Evolutionary conservation across 2,888 invertebrate genomes (phyloP), one percentile per base, ranked within the genome.

Genomic region (Hedya salicella): DNA sequence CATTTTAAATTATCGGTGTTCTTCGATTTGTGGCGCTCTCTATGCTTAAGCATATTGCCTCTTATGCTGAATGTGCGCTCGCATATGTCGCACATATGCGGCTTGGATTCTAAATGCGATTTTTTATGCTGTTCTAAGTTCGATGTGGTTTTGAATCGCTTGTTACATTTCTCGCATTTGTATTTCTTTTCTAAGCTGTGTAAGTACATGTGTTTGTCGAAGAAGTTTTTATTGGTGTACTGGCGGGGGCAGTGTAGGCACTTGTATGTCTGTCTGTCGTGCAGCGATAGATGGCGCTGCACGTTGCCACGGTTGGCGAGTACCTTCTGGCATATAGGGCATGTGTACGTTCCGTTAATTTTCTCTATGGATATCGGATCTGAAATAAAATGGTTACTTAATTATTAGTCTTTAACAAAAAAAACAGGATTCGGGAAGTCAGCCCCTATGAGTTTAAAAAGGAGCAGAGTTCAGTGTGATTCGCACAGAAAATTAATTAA

Each of bases 221-320:
- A 49, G 39, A 66, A 63, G 0, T 63, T 54, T 19, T 52, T 63
- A 2, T 67, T 69, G 0, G 59, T 61, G 39, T 61, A 69, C 9
- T 56, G 52, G 46, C 71, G 73, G 3, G 68, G 62, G 40, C 78
- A 76, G 0, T 69, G 62, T 0, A 71, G 50, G 36, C 88, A 88
- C 0, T 73, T 42, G 49, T 74, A 85, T 32, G 70, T 72, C 25
- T 70, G 63, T 4, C 69, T 67, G 2, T 61, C 70, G 68, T 77
- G 78, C 5, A 75, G 17, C 0, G 67, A 14, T 14, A 72, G 53
- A 13, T 78, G 77, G 0, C 73, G 62, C 4, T 70, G 70, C 0
- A 76, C 69, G 25, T 74, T 73, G 0, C 73, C 70, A 21, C 74
- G 73, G 11, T 61, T 74, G 0, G 72, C 67, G 36, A 78, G 74